Evolutionary conservation across 1,140 invertebrate genomes (phyloP), one percentile per base, ranked within the genome.

Genomic region (Trachymyrmex cornetzi): DNA sequence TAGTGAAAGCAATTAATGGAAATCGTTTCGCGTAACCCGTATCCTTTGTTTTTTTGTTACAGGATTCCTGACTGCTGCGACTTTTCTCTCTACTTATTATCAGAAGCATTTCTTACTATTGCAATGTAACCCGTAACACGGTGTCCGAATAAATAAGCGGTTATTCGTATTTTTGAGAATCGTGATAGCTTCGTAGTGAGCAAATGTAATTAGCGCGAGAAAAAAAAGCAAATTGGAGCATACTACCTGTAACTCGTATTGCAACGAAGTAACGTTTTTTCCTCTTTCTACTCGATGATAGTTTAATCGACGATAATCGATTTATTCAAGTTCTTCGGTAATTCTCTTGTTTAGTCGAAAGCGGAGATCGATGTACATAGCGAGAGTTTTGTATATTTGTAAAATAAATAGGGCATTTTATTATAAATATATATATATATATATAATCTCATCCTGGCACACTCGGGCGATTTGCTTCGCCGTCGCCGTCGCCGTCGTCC

Each of bases 361-460:
- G 72, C 82, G 75, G 77, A 85, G 85, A 91, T 81, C 55, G 80
- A 67, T 91, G 90, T 91, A 91, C 59, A 91, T 91, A 91, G 90
- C 85, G 50, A 91, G 87, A 91, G 84, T 89, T 91, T 91, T 91
- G 90, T 91, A 91, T 91, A 91, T 91, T 91, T 91, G 90, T 91
- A 91, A 91, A 64, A 91, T 91, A 91, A 89, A 91, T 91, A 91
- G 90, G 89, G 86, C 90, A 91, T 91, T 91, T 91, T 91, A 89
- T 91, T 91, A 91, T 91, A 90, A 79, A 91, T 81, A 91, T 82
- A 91, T 89, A 91, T 89, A 91, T 85, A 90, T 88, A 90, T 88
- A 90, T 90, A 91, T n/a, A n/a, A n/a, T 81, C 66, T 74, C 27
- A 22, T 67, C 86, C 88, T 77, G 55, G 69, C 55, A 67, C 27